Base-by-base conservation (phyloP, 1,140 invertebrate species). In the Drosophila erecta region DNA sequence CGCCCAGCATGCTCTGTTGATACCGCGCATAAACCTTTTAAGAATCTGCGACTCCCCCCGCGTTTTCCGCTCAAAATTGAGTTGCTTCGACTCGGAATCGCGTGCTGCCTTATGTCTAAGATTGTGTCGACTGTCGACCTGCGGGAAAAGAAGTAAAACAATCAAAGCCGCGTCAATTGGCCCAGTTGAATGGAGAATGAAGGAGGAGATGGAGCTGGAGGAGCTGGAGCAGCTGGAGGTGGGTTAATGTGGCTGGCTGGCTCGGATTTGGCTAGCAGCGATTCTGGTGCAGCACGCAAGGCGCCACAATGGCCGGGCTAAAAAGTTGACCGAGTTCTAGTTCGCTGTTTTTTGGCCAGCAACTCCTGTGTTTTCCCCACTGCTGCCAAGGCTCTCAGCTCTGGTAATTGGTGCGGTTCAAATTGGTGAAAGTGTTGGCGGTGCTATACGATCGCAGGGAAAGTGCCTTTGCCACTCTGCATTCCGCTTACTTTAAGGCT, bases 261-360 rank as follows among this genome's bases (percentile, higher is more conserved):
- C 33, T 15, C 24, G 47, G 43, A 64, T 41, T 35, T 60, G 40
- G 47, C 49, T 65, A 30, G 51, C 73, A 76, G 46, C 30, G 49
- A 35, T 35, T 51, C 33, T 35, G 49, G 60, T 74, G 69, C 60
- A 65, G 61, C 73, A 76, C 74, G 74, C 72, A 61, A 76, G 64
- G 75, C 65, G 71, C 79, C 75, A 75, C 38, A 33, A 22, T 69
- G 81, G 55, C 76, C 60, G 30, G 22, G 14, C 57, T 33, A 30
- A 73, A 76, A 74, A 64, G 43, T 69, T 67, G 47, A 53, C 67
- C 65, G 53, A 74, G 54, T 86, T 86, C 64, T 76, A 76, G 38
- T 73, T 84, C 72, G 43, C 47, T 46, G 2, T 38, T 46, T 35
- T 50, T 37, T 58, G 43, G 22, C 56, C 11, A 53, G 27, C 15